Evolutionary conservation across 2,797 vertebrate genomes (phyloP), one percentile per base, ranked within the genome.

Genomic region (Sebastes steindachneri): DNA sequence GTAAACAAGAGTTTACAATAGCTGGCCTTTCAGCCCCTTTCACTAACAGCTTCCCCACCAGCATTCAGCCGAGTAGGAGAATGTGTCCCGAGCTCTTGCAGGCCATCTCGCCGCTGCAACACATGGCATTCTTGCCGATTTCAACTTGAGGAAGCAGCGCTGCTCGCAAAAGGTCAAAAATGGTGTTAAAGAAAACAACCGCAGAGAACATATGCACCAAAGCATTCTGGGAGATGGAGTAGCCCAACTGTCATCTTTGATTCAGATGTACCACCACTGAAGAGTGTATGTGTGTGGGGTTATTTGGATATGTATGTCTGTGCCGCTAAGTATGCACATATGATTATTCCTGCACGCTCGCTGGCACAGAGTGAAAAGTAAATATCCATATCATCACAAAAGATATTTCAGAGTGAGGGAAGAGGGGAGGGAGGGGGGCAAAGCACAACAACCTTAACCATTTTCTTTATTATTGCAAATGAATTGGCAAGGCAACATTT

Each of bases 401-500:
- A 91, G 72, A 82, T 87, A 90, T 89, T 89, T 91, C 76, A 72
- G 85, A 79, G 86, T 67, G 82, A 83, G 76, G 81, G 64, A 67
- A 70, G 77, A 59, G 33, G 28, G 53, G 48, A 41, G 10, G 68
- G 68, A 14, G 28, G 70, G 77, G 70, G 57, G 75, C 68, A 89
- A 86, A 91, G 84, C 86, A 91, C 88, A 89, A 92, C 90, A 93
- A 88, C 84, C 77, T 86, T 80, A 86, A 87, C 83, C 88, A 78
- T 95, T 94, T 94, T 87, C 88, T 94, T 94, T 94, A 95, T 95
- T 93, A 88, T 92, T 90, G 92, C 89, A 95, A 95, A 95, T 94
- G 92, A 95, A 94, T 93, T 93, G 92, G 96, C 96, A 97, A 96
- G 96, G 96, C 96, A 96, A 97, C 96, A 96, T 97, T 98, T 96